These are phyloP conservation scores for Abramis brama DNA, from an alignment of 2,113 vertebrate species.

Conservation along the genomic window DNA sequence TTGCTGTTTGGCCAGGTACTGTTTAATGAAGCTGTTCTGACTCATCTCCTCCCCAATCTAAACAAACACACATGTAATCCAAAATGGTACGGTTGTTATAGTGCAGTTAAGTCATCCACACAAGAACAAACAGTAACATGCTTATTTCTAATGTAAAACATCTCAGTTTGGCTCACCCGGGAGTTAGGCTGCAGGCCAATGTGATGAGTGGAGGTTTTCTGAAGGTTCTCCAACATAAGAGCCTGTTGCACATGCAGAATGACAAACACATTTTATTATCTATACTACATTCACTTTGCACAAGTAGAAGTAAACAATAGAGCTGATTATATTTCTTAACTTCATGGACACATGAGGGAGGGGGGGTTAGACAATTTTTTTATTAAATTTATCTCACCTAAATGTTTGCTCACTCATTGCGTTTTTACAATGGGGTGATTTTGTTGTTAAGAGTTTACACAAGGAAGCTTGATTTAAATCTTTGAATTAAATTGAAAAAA, in stretches of 20 bases:
- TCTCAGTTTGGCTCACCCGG: constrained; percentile 76
- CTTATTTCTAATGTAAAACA: background rate
- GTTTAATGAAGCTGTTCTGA: constrained; percentile 93
- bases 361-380: too few species aligned
- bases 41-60: constrained; percentile 96
- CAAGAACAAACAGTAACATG: background rate
- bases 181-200: constrained; percentile 91
- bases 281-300: background rate
- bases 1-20: constrained; percentile 92
- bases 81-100: constrained; percentile 26
- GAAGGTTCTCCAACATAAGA: constrained; percentile 92
- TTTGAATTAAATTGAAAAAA: too few species aligned
- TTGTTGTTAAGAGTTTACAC: too few species aligned
- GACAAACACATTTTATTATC: background rate
- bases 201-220: constrained; percentile 87
- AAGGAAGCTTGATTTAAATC: too few species aligned
- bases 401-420: too few species aligned
- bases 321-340: too few species aligned
- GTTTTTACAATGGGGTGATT: too few species aligned
- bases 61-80: constrained; percentile 32
- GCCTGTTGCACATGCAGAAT: constrained; percentile 74
- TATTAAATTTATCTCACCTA: too few species aligned
- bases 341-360: too few species aligned
- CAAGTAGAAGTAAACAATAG: too few species aligned
- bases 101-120: background rate